phyloP scores from a whole-genome alignment of 2,113 vertebrate genomes.

The Butorides virescens region DNA sequence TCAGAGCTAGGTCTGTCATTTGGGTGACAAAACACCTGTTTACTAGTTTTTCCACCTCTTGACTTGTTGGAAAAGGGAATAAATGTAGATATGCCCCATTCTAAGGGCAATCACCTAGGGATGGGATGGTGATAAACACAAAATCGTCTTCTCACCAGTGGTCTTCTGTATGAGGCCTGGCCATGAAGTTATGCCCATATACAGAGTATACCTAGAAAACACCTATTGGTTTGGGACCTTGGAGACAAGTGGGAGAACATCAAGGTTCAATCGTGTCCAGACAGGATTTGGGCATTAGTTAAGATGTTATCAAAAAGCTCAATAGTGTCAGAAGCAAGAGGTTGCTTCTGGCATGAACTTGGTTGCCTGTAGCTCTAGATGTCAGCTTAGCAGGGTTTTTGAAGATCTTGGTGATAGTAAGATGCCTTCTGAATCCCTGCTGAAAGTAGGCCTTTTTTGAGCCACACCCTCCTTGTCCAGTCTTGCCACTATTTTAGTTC shows the following conservation, averaged over 20 bases:
- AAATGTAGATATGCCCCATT: not conserved
- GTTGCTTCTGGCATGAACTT: conserved; percentile 4
- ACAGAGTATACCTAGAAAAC: not conserved
- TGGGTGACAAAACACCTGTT: not conserved
- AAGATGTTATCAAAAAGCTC: conserved; percentile 8
- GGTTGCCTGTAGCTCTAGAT: conserved; percentile 15
- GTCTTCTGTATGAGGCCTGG: not conserved
- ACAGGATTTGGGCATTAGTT: not conserved
- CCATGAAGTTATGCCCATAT: not conserved
- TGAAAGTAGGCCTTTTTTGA: not conserved
- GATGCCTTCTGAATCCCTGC: not conserved
- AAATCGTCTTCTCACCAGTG: not conserved
- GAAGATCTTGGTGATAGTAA: not conserved
- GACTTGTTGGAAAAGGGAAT: not conserved
- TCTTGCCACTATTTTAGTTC: not conserved
- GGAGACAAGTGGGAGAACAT: not conserved
- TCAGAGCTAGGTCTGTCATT: not conserved
- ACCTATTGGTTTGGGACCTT: not conserved
- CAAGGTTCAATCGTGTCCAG: not conserved
- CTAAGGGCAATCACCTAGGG: not conserved
- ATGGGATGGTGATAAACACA: not conserved
- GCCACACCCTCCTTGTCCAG: not conserved
- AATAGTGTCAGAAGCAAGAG: conserved; percentile 13
- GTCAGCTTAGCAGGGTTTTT: not conserved
- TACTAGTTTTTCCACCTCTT: not conserved